Evolutionary conservation across 1,140 invertebrate genomes (phyloP).

Genomic region (Amphibalanus amphitrite): DNA sequence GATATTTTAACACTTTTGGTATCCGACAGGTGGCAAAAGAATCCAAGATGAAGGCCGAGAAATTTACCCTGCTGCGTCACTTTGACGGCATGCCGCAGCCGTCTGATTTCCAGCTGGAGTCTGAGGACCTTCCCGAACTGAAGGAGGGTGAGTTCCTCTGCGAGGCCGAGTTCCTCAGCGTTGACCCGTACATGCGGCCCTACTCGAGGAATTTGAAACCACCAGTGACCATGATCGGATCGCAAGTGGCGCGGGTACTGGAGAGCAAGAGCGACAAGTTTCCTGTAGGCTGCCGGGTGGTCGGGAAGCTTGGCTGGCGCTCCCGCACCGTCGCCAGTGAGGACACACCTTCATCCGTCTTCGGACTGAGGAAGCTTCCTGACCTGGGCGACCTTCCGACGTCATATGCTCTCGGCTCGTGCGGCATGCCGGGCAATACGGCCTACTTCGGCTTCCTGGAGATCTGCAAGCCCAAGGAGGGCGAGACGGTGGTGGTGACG

Average conservation of each 20-base stretch:
- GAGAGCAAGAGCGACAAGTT: not conserved
- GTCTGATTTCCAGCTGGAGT: slow-evolving; percentile 9
- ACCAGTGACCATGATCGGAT: slow-evolving; percentile 9
- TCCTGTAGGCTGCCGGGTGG: not conserved
- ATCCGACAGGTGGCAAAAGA: slow-evolving; percentile 6
- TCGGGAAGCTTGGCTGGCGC: slow-evolving; percentile 40
- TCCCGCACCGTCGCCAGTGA: slow-evolving; percentile 26
- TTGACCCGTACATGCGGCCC: slow-evolving; percentile 16
- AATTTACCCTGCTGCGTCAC: slow-evolving; percentile 5
- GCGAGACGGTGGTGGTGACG: slow-evolving; percentile 46
- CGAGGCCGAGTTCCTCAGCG: slow-evolving; percentile 15
- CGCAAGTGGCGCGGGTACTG: slow-evolving; percentile 12
- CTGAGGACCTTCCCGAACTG: slow-evolving; percentile 4
- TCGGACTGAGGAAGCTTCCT: slow-evolving; percentile 29
- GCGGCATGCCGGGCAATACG: slow-evolving; percentile 50
- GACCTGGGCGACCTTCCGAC: slow-evolving; percentile 34
- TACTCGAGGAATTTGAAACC: slow-evolving; percentile 7
- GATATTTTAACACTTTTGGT: no score
- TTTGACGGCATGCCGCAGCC: slow-evolving; percentile 8
- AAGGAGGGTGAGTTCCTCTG: slow-evolving; percentile 7
- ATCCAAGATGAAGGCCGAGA: slow-evolving; percentile 4
- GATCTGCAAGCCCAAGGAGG: slow-evolving; percentile 43
- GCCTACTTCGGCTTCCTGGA: slow-evolving; percentile 54
- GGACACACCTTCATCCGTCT: not conserved
- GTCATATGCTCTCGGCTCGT: slow-evolving; percentile 38